These are phyloP conservation scores for Artibeus lituratus DNA, from an alignment of 2,797 vertebrate genomes.

Conservation along the genomic window DNA sequence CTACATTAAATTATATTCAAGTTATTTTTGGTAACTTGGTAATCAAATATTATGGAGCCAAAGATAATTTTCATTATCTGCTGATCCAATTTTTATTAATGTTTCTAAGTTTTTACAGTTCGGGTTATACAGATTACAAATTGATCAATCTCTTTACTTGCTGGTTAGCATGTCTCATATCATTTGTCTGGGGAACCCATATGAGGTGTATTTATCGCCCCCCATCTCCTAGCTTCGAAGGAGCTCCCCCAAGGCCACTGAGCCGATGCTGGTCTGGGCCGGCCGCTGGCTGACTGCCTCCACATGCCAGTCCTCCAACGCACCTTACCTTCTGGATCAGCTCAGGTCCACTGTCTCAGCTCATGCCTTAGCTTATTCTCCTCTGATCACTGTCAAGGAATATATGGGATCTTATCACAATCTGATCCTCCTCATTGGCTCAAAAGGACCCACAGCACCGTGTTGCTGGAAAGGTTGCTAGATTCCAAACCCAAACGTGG, in stretches of 20 bases:
- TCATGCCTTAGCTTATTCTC: neutral
- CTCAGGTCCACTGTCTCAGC: neutral
- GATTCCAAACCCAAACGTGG: neutral
- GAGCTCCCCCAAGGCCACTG: neutral
- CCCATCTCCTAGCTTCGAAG: neutral
- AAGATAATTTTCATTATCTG: neutral
- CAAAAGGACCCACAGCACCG: neutral
- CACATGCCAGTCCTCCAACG: neutral
- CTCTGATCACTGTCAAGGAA: neutral
- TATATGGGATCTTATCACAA: neutral
- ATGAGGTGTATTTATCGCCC: neutral
- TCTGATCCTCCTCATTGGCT: neutral
- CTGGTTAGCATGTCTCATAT: neutral
- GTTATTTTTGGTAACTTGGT: neutral
- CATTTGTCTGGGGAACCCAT: neutral
- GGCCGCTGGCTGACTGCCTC: accelerated
- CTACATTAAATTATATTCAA: neutral
- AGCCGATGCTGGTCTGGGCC: neutral
- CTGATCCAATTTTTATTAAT: neutral
- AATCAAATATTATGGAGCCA: neutral
- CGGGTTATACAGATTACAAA: neutral
- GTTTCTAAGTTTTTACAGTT: neutral
- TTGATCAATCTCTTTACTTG: neutral
- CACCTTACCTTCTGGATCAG: neutral
- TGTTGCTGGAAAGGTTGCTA: neutral